Conservation (phyloP, 2,888 invertebrate genomes). For the Leucophenga montana region DNA sequence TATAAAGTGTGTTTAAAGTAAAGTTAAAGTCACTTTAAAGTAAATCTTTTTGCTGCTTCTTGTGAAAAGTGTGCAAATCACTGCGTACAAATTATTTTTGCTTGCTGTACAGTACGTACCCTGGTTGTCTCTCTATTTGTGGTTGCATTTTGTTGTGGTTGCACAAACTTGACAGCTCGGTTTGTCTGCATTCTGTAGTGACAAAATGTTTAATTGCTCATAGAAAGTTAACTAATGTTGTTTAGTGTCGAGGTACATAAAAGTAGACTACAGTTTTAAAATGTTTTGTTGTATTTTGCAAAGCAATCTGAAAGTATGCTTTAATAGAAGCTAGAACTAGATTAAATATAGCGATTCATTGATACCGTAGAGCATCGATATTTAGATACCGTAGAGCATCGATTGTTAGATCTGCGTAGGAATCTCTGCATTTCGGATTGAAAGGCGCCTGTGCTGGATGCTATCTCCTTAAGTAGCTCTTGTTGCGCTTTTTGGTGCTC, state of each 20-base stretch:
- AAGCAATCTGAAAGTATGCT: neutral
- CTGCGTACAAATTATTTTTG: neutral
- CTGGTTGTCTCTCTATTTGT: neutral
- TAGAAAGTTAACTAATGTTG: neutral
- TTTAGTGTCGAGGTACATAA: neutral
- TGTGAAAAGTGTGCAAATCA: conserved; percentile 8
- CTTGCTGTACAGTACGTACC: too few species aligned
- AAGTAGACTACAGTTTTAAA: neutral
- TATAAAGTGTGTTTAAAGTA: too few species aligned
- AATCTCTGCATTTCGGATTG: too few species aligned
- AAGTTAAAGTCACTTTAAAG: too few species aligned
- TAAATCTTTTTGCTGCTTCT: neutral
- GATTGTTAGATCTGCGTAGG: too few species aligned
- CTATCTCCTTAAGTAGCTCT: too few species aligned
- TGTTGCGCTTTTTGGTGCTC: too few species aligned
- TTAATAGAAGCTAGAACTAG: too few species aligned
- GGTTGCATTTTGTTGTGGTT: conserved; percentile 14
- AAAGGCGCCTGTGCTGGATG: too few species aligned
- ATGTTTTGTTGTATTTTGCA: neutral
- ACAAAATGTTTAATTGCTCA: conserved; percentile 65
- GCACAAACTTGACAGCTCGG: conserved; percentile 18
- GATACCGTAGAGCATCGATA: too few species aligned
- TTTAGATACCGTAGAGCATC: too few species aligned
- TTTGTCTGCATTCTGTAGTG: conserved; percentile 58
- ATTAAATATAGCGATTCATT: too few species aligned